Conservation (phyloP, 2,797 vertebrate species). For the Bovichtus diacanthus region DNA sequence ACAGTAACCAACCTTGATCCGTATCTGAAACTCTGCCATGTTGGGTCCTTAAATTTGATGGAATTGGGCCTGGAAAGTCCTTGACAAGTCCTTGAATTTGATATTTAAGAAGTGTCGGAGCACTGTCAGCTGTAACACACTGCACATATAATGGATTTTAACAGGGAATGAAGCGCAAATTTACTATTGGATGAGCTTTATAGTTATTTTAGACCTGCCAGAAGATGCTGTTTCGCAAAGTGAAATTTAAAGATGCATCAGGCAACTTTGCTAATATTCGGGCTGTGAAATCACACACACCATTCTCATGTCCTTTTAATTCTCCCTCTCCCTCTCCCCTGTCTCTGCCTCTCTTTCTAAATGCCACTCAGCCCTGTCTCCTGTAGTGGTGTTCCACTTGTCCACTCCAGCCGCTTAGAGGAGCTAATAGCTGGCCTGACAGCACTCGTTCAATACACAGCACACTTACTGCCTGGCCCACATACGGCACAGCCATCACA, state of each 20-base stretch:
- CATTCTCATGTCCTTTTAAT: conserved; percentile 10
- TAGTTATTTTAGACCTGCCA: not conserved
- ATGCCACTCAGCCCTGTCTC: conserved; percentile 54
- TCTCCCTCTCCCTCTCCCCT: not conserved
- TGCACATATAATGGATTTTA: not conserved
- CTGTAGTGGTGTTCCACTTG: conserved; percentile 36
- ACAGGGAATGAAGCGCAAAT: not conserved
- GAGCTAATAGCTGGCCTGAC: conserved; percentile 69
- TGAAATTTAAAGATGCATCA: conserved; percentile 38
- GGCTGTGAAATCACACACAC: conserved; percentile 29
- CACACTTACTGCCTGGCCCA: conserved; percentile 63
- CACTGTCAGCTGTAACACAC: not conserved
- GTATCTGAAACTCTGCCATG: no score
- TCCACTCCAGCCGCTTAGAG: conserved; percentile 50
- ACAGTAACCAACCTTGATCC: no score
- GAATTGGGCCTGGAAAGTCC: no score
- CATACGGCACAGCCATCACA: conserved; percentile 39
- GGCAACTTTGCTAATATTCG: conserved; percentile 29
- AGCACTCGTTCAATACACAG: conserved; percentile 62
- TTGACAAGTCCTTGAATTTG: no score
- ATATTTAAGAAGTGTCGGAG: no score
- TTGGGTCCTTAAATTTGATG: no score
- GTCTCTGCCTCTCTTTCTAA: conserved; percentile 33
- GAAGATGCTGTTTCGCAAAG: not conserved
- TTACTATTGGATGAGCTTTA: not conserved